phyloP scores from a whole-genome alignment of 2,113 vertebrate genomes.

The Nycticebus coucang region DNA sequence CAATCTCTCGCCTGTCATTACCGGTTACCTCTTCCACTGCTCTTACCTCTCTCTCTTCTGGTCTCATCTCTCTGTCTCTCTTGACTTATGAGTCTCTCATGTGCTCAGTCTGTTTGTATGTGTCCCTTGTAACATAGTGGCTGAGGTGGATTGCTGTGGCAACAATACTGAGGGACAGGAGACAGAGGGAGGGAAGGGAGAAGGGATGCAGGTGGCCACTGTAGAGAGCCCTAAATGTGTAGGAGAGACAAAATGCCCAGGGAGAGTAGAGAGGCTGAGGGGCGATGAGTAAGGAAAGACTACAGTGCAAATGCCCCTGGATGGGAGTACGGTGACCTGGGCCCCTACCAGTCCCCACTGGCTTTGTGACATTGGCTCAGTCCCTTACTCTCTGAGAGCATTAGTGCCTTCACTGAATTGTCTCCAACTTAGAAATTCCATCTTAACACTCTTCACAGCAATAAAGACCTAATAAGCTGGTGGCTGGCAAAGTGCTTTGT shows the following conservation, averaged over 20 bases:
- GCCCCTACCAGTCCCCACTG: background rate
- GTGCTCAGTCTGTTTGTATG: background rate
- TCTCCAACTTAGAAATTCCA: background rate
- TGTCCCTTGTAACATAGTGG: background rate
- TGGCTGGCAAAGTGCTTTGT: background rate
- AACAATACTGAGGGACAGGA: background rate
- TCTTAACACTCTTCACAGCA: background rate
- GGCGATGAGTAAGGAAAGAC: background rate
- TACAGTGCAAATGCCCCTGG: background rate
- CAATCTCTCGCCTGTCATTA: background rate
- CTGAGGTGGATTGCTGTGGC: background rate
- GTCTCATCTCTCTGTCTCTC: background rate
- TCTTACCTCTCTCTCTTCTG: background rate
- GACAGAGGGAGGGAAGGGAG: background rate
- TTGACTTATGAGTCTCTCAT: background rate
- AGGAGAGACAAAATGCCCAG: background rate
- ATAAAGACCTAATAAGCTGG: background rate
- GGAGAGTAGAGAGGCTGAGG: background rate
- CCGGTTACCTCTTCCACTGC: background rate
- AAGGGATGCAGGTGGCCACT: accelerated
- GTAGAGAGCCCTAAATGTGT: background rate
- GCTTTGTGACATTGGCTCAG: background rate
- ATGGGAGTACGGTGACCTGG: background rate
- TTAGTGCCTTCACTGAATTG: background rate
- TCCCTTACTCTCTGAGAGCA: background rate